Base-by-base conservation (phyloP, 2,797 vertebrate genomes). In the Muscicapa striata region DNA sequence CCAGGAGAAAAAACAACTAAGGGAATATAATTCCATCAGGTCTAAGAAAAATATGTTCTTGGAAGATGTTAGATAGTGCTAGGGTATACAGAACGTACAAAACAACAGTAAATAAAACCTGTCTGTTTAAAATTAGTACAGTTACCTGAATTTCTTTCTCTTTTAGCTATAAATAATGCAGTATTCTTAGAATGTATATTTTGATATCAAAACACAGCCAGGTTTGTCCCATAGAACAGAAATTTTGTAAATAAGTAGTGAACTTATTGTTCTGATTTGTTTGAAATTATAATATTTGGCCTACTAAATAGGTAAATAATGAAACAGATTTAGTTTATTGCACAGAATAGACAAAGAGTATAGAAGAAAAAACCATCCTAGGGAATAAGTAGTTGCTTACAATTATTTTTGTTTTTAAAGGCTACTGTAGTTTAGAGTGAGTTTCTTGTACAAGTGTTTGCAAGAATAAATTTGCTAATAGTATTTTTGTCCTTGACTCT, bases 1-100 rank as follows among this genome's bases (percentile, higher is more conserved):
- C 12, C 23, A 34, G 69, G 63, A 21, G 6, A 10, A 69, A 64
- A 13, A 0, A 10, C 69, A 13, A 0, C 23, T 15, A n/a, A 67
- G 66, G 72, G 15, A 78, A 9, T 45, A 43, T 49, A 61, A 79
- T 83, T 87, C 41, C 48, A 38, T 58, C 32, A n/a, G 69, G 43
- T 55, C 29, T 51, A 20, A 30, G n/a, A 72, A 94, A 91, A 78
- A 72, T 61, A 40, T 16, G 3, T 85, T 84, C 20, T 84, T 89
- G 46, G 43, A 84, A 87, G 38, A 22, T 36, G 10, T 30, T 76
- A 73, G n/a, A n/a, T 59, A 66, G 23, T 76, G 19, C 45, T 55
- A 45, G 11, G 6, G 30, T 19, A 6, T 63, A 55, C 11, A 52
- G 24, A 75, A 91, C 22, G 2, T 51, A 75, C 58, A 49, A 90